Percentiles rank a stretch among this genome's conserved stretches.
These are phyloP conservation scores for Riparia riparia DNA, from an alignment of 2,113 vertebrate genomes.

Conservation along the genomic window DNA sequence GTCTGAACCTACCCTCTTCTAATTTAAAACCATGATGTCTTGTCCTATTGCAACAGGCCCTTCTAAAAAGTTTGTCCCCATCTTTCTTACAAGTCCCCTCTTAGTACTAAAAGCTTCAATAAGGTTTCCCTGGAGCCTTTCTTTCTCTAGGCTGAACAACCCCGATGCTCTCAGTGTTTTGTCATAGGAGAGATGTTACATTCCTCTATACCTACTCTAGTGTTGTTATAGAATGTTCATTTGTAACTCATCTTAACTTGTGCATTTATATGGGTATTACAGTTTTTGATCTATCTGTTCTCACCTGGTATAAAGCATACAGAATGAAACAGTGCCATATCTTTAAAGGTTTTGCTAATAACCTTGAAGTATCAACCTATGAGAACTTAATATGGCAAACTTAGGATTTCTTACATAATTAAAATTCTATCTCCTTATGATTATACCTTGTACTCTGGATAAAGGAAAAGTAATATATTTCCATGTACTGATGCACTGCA, in stretches of 20 bases:
- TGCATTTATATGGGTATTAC: not conserved
- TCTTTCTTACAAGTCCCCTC: not conserved
- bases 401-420: not conserved
- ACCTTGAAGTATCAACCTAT: not conserved
- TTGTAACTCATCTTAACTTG: not conserved
- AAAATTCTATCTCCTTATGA: not conserved
- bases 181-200: not conserved
- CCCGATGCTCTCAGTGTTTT: not conserved
- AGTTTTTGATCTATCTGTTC: not conserved
- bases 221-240: not conserved
- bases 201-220: not conserved
- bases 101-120: not conserved
- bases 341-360: not conserved
- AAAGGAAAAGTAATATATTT: not conserved
- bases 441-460: not conserved
- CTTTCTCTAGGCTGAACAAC: not conserved
- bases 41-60: not conserved
- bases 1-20: not conserved
- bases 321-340: not conserved
- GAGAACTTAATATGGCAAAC: not conserved
- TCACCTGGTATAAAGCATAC: not conserved
- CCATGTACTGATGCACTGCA: not conserved
- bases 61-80: not conserved
- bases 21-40: not conserved
- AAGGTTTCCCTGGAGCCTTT: not conserved